These are phyloP conservation scores for Gobionotothen gibberifrons DNA, from an alignment of 2,797 vertebrate genomes.

Conservation along the genomic window DNA sequence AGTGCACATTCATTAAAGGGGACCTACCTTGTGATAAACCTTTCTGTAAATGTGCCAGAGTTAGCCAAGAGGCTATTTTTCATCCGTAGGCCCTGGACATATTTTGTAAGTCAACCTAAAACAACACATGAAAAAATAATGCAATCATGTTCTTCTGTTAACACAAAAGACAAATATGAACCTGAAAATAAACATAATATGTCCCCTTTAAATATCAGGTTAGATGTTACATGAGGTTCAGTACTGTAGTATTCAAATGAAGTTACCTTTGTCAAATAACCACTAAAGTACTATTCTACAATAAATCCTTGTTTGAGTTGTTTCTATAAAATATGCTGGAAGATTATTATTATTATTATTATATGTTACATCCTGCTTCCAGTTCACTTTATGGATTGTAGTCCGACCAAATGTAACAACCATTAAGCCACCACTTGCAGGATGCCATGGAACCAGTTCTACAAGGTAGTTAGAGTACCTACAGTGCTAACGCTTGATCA, in stretches of 20 bases:
- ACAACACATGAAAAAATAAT: too few relatives aligned
- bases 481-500: conserved; percentile 36
- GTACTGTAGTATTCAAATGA: conserved; percentile 6
- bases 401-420: conserved; percentile 3
- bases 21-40: too few relatives aligned
- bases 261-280: not conserved
- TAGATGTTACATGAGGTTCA: conserved; percentile 16
- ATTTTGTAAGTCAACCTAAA: too few relatives aligned
- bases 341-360: conserved; percentile 5
- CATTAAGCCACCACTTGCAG: not conserved
- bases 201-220: conserved; percentile 23
- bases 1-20: too few relatives aligned
- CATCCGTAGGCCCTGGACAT: too few relatives aligned
- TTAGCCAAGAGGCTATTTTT: too few relatives aligned
- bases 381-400: not conserved
- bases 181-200: too few relatives aligned
- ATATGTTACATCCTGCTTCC: conserved; percentile 10
- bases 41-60: too few relatives aligned
- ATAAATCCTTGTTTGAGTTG: not conserved
- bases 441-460: conserved; percentile 3
- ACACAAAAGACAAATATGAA: too few relatives aligned
- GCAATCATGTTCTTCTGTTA: too few relatives aligned
- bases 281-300: not conserved
- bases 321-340: not conserved
- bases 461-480: conserved; percentile 21